A percentile compares a stretch with the other conserved stretches of the same genome.
Conservation (phyloP, 1,140 invertebrate genomes). For the Coptotermes formosanus region DNA sequence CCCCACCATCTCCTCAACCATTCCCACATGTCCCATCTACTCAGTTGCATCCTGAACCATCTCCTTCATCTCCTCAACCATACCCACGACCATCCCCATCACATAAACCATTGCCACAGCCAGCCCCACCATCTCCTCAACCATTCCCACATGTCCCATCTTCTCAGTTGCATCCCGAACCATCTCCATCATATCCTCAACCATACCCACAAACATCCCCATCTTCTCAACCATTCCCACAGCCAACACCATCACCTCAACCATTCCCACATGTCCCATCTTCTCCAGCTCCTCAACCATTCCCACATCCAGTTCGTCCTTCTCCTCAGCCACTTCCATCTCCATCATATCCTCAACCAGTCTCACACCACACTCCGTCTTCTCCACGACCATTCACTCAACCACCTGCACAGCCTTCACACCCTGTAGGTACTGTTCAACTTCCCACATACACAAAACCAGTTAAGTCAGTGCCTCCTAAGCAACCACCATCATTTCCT, state of each 20-base stretch:
- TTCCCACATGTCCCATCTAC: too few species aligned
- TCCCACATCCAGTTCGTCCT: conserved; percentile 18
- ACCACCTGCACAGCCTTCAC: conserved; percentile 27
- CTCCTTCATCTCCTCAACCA: neutral
- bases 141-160: neutral
- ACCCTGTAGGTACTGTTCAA: conserved; percentile 5
- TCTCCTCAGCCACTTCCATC: neutral
- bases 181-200: neutral
- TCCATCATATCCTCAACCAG: conserved; percentile 36
- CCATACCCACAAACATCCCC: neutral
- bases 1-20: neutral
- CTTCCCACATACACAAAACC: too few species aligned
- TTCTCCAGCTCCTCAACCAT: conserved; percentile 26
- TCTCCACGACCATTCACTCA: conserved; percentile 34
- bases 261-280: neutral
- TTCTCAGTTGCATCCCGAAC: neutral
- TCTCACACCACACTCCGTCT: too few species aligned
- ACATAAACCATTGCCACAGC: neutral
- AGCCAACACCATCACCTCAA: neutral
- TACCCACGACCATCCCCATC: neutral
- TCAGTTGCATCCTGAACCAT: too few species aligned
- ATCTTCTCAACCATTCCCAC: neutral
- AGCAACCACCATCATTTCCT: neutral
- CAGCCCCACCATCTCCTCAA: neutral
- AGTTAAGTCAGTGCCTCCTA: neutral